Conservation (phyloP, 2,797 vertebrate genomes). For the Okamejei kenojei region DNA sequence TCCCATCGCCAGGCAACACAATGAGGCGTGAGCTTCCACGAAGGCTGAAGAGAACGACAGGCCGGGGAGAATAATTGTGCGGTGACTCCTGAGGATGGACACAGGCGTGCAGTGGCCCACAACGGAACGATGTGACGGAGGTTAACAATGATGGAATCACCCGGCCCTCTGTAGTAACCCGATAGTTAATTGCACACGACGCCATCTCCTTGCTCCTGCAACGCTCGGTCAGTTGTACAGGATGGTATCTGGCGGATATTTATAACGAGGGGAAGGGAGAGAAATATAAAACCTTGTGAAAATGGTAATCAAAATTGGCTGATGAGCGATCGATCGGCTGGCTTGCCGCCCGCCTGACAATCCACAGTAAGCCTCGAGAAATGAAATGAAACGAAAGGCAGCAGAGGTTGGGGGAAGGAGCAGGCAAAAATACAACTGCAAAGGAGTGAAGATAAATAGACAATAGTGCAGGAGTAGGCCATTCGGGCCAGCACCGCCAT, state of each 20-base stretch:
- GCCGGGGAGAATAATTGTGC: background rate
- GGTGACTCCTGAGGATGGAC: conserved; percentile 29
- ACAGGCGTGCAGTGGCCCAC: conserved; percentile 24
- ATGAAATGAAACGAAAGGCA: conserved; percentile 29
- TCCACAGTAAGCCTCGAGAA: conserved; percentile 20
- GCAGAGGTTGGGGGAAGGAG: conserved; percentile 27
- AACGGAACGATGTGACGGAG: conserved; percentile 27
- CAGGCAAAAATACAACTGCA: conserved; percentile 31
- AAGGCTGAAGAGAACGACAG: conserved; percentile 19
- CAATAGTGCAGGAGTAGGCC: no score
- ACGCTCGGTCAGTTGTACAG: conserved; percentile 1
- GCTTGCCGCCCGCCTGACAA: conserved; percentile 22
- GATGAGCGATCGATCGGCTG: conserved; percentile 22
- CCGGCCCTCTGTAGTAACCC: conserved; percentile 6
- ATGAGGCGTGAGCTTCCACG: conserved; percentile 24
- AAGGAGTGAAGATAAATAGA: conserved; percentile 10
- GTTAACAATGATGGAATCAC: conserved; percentile 27
- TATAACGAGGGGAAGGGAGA: background rate
- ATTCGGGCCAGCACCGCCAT: no score
- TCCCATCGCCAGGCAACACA: conserved; percentile 23
- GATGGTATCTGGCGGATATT: background rate
- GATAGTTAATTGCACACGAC: conserved; percentile 11
- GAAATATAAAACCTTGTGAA: background rate
- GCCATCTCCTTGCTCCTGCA: background rate
- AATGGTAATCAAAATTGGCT: conserved; percentile 30